These are phyloP conservation scores for Tragelaphus imberbis DNA, from an alignment of 2,113 vertebrate genomes.

Conservation along the genomic window DNA sequence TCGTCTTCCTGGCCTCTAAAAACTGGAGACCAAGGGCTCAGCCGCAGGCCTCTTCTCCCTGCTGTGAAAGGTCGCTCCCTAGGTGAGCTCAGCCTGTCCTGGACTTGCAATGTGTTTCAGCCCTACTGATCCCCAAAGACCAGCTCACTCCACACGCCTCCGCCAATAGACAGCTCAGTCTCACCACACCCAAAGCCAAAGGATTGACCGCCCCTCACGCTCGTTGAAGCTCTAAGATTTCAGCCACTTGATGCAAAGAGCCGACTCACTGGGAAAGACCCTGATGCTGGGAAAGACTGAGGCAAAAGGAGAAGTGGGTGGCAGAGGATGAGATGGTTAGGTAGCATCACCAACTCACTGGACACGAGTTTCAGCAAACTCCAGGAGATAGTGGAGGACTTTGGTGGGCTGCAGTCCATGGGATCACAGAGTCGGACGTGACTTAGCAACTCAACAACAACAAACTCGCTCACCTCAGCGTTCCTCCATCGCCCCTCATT, in stretches of 20 bases:
- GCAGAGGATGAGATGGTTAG: background rate
- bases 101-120: background rate
- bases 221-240: background rate
- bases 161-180: fast-evolving
- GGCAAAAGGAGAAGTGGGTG: background rate
- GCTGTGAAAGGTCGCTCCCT: background rate
- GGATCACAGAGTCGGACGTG: background rate
- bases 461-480: background rate
- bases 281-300: background rate
- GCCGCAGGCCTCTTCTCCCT: background rate
- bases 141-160: background rate
- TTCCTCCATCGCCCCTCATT: background rate
- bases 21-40: background rate
- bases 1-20: background rate
- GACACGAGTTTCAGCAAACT: background rate
- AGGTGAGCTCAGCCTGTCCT: background rate
- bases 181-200: background rate
- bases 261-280: background rate
- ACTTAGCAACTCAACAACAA: background rate
- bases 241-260: background rate
- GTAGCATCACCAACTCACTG: background rate
- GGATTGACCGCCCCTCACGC: fast-evolving
- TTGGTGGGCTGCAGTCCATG: background rate
- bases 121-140: background rate
- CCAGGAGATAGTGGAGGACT: background rate